These are phyloP conservation scores for Trigoniulus corallinus DNA, from an alignment of 1,140 invertebrate genomes.

Conservation along the genomic window DNA sequence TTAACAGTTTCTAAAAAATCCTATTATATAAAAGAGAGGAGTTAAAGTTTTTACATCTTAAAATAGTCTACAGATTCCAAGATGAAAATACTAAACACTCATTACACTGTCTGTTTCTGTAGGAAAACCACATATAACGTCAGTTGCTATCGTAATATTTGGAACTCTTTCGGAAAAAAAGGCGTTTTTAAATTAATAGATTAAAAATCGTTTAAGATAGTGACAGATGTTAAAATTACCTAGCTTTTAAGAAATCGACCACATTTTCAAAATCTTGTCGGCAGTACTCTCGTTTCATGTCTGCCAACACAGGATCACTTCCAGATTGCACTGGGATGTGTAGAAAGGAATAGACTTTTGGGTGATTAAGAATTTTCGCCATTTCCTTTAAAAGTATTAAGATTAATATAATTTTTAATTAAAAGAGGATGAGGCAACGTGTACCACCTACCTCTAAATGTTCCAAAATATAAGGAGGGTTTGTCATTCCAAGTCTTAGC, in stretches of 20 bases:
- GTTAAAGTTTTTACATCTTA: too few species aligned
- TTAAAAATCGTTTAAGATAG: too few species aligned
- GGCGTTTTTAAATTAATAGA: conserved; percentile 7
- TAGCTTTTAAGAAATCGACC: conserved; percentile 62
- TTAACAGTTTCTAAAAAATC: conserved; percentile 81
- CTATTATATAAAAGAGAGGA: conserved; percentile 14
- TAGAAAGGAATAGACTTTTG: conserved; percentile 82
- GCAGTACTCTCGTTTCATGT: conserved; percentile 94
- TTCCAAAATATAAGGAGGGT: conserved; percentile 94
- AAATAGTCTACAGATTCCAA: background rate
- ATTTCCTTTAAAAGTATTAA: too few species aligned
- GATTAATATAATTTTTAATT: too few species aligned
- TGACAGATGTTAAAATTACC: conserved; percentile 27
- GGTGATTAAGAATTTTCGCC: conserved; percentile 69
- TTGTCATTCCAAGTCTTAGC: conserved; percentile 87
- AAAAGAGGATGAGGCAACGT: too few species aligned
- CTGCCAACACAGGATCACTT: conserved; percentile 75
- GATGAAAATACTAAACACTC: background rate
- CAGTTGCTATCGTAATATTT: conserved; percentile 85
- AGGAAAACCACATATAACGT: conserved; percentile 97
- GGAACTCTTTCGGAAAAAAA: conserved; percentile 56
- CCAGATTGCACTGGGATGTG: conserved; percentile 96
- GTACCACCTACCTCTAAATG: too few species aligned
- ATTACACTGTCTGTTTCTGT: conserved; percentile 72
- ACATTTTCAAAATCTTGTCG: conserved; percentile 74